Conservation (phyloP, 2,113 vertebrate species). For the Microtus ochrogaster region DNA sequence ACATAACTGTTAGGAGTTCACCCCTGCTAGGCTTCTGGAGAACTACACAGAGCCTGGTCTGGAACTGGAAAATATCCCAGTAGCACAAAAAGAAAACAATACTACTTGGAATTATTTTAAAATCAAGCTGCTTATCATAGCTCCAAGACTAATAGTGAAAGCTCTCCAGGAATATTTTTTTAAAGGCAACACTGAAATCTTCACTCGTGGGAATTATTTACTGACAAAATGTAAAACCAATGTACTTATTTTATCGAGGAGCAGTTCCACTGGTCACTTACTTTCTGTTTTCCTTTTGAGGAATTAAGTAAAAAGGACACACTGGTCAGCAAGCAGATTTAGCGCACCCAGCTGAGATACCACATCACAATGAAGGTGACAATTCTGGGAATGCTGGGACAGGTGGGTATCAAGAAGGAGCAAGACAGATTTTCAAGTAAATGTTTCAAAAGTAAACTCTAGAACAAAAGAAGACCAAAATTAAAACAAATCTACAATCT, state of each 20-base stretch:
- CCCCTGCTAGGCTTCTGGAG: background rate
- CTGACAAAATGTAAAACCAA: background rate
- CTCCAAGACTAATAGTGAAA: background rate
- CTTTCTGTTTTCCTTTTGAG: background rate
- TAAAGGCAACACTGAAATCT: background rate
- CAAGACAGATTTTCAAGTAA: background rate
- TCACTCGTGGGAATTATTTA: background rate
- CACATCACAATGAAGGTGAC: background rate
- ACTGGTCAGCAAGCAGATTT: no score
- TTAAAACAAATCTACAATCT: background rate
- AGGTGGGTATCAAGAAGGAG: background rate
- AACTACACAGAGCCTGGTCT: background rate
- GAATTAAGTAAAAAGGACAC: background rate
- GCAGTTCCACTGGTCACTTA: fast-evolving
- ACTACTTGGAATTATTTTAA: background rate
- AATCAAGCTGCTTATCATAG: background rate
- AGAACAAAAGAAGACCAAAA: background rate
- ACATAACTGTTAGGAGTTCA: background rate
- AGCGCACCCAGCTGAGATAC: fast-evolving
- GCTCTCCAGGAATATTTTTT: background rate
- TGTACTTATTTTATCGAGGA: background rate
- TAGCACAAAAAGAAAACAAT: background rate
- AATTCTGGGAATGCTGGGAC: background rate
- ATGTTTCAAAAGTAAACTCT: background rate
- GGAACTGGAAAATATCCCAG: background rate